Conservation (phyloP, 2,113 vertebrate species). For the Calyptomena viridis region DNA sequence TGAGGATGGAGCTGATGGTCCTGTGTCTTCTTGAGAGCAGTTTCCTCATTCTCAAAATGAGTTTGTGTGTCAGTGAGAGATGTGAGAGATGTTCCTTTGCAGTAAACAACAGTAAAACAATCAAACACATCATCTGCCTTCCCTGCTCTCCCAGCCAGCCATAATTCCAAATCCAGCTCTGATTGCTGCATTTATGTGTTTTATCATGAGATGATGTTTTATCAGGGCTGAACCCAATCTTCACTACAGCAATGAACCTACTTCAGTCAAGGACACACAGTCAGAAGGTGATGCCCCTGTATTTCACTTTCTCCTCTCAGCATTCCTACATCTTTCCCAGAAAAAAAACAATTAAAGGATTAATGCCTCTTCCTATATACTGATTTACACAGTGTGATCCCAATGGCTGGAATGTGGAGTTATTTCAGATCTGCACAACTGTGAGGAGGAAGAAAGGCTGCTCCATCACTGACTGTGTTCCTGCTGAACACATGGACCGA, state of each 20-base stretch:
- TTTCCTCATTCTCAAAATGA: neutral
- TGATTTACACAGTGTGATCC: neutral
- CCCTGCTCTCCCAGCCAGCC: neutral
- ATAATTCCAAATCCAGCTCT: neutral
- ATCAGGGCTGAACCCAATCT: neutral
- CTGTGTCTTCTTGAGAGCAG: neutral
- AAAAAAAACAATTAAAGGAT: neutral
- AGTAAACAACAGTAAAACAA: constrained; percentile 1
- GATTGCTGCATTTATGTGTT: neutral
- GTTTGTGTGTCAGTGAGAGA: neutral
- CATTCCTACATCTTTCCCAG: neutral
- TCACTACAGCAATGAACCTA: neutral
- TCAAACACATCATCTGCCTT: neutral
- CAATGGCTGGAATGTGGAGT: neutral
- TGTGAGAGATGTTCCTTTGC: neutral
- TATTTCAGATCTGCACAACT: neutral
- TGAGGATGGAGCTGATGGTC: neutral
- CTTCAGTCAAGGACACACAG: neutral
- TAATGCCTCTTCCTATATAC: neutral
- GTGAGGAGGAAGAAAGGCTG: neutral
- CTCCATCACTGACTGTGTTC: neutral
- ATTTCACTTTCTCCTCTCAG: neutral
- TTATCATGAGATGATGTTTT: neutral
- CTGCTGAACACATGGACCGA: neutral
- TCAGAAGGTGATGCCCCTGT: neutral